Base-by-base conservation (phyloP, 2,888 invertebrate species). In the Euproctis similis region DNA sequence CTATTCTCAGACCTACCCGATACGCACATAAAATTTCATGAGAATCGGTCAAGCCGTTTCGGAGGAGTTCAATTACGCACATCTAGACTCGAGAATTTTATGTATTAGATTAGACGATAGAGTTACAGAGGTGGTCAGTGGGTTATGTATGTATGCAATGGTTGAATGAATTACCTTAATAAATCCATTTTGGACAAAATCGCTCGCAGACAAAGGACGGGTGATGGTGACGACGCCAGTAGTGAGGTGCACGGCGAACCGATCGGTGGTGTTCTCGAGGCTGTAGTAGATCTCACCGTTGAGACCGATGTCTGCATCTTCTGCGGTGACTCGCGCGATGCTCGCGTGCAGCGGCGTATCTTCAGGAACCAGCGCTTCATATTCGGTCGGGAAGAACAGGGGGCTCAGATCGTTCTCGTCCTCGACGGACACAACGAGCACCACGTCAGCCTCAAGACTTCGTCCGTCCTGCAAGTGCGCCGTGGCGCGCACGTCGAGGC, bases 221-320 rank as follows among this genome's bases (percentile, higher is more conserved):
- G 95, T 94, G 9, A 96, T 85, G 8, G 92, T 92, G 35, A 98
- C 89, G 12, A 94, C 89, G 6, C 98, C 98, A 24, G 93, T 93
- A 30, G 95, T 94, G 1, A 97, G 96, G 73, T 98, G 96, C 32
- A 99, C 91, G 17, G 95, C 92, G 68, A 98, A 98, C 53, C 90
- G 90, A 59, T 93, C 92, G 23, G 92, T 94, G 34, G 89, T 87
- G 49, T 93, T 90, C 26, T 89, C 86, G 56, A 98, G 90, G 68
- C 95, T 96, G 80, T 97, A 98, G 80, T 98, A 98, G 52, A 98
- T 95, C 82, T 98, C 96, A 1, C 97, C 97, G 72, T 98, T 98
- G 53, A 95, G 87, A 2, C 98, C 98, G 17, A 95, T 85, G 72
- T 99, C 98, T 2, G 98, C 97, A 77, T 99, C 98, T 59, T 96